Conservation (phyloP, 1,140 invertebrate genomes). For the Aplysia californica region DNA sequence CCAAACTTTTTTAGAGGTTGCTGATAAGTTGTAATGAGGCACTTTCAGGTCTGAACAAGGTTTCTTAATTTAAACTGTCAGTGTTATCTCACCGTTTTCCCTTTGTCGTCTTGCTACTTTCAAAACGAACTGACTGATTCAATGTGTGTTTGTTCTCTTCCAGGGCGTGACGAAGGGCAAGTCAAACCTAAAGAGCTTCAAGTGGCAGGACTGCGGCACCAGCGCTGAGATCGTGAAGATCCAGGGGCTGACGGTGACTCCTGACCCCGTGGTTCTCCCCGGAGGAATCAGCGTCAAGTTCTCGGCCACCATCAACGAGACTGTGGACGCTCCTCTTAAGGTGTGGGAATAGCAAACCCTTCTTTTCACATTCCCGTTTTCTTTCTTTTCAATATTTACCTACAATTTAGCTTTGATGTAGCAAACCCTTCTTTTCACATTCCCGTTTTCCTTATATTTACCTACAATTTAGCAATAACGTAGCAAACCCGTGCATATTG, state of each 20-base stretch:
- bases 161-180: no score
- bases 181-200: no score
- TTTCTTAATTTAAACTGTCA: no score
- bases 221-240: neutral
- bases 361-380: neutral
- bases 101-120: no score
- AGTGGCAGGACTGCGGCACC: conserved; percentile 7
- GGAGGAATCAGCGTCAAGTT: conserved; percentile 2
- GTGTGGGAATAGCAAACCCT: neutral
- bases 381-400: neutral
- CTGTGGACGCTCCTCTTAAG: conserved; percentile 6
- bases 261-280: conserved; percentile 7
- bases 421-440: neutral
- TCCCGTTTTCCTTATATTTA: neutral
- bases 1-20: no score
- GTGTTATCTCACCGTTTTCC: no score
- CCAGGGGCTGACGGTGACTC: neutral
- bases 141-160: no score
- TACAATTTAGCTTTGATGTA: neutral
- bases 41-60: no score
- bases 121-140: no score
- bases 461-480: no score
- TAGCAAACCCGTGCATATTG: no score
- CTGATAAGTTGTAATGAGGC: no score
- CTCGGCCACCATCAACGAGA: neutral